Conservation (phyloP, 2,113 vertebrate species). For the Gopherus flavomarginatus region DNA sequence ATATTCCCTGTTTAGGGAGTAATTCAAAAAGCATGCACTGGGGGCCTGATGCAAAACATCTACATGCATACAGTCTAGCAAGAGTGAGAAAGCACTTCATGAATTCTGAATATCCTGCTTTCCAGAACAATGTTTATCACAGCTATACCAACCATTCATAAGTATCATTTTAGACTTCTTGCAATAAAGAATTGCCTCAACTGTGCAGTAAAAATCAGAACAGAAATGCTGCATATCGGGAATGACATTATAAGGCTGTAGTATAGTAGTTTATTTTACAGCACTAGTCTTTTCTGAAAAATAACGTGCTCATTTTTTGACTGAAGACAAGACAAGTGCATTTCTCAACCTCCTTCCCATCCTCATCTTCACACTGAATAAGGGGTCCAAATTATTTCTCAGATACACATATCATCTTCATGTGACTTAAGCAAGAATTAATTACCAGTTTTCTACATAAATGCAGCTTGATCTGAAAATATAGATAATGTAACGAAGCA, state of each 20-base stretch:
- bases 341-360: neutral
- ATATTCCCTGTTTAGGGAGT: constrained; percentile 4
- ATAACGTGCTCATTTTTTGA: neutral
- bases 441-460: neutral
- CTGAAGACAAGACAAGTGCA: neutral
- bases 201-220: constrained; percentile 13
- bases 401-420: neutral
- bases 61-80: constrained; percentile 46
- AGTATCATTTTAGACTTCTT: neutral
- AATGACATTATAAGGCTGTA: neutral
- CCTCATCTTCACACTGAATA: neutral
- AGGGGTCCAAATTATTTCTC: rapidly evolving
- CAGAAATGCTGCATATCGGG: constrained; percentile 9
- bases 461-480: constrained; percentile 13
- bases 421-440: neutral
- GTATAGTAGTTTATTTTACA: neutral
- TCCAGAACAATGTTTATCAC: constrained; percentile 17
- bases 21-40: neutral
- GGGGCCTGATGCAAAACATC: constrained; percentile 19
- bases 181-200: neutral
- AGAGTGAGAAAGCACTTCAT: constrained; percentile 26
- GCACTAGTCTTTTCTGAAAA: neutral
- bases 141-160: constrained; percentile 1
- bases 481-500: neutral
- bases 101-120: constrained; percentile 43